These are phyloP conservation scores for Diorhabda carinulata DNA, from an alignment of 1,140 invertebrate genomes.

Conservation along the genomic window DNA sequence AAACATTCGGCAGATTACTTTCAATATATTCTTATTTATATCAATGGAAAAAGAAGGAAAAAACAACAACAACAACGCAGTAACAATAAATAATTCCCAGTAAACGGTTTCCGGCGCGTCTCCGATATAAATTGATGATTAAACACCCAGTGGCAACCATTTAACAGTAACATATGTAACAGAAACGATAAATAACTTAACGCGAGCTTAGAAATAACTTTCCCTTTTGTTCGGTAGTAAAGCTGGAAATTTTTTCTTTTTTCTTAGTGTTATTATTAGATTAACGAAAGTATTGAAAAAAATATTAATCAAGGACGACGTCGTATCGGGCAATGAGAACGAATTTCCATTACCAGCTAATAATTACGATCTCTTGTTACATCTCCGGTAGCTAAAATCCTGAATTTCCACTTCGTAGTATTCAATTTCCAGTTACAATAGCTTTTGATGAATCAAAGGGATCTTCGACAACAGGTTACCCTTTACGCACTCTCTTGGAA, in stretches of 20 bases:
- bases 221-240: slow-evolving; percentile 11
- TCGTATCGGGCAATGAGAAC: slow-evolving; percentile 26
- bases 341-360: slow-evolving; percentile 43
- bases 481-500: slow-evolving; percentile 28
- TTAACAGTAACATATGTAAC: slow-evolving; percentile 13
- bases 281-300: background rate
- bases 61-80: background rate
- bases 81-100: slow-evolving; percentile 1
- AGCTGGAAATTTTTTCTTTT: background rate
- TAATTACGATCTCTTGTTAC: slow-evolving; percentile 45
- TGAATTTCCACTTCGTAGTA: slow-evolving; percentile 41
- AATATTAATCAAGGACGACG: too few species aligned
- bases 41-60: background rate
- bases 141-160: slow-evolving; percentile 6
- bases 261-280: background rate
- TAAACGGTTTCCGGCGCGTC: slow-evolving; percentile 1
- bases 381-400: slow-evolving; percentile 17
- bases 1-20: background rate
- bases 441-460: slow-evolving; percentile 43
- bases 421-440: slow-evolving; percentile 42
- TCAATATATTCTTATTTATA: background rate
- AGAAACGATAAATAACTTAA: slow-evolving; percentile 24
- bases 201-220: slow-evolving; percentile 24
- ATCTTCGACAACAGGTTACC: slow-evolving; percentile 26
- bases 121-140: slow-evolving; percentile 10